Percentiles rank a stretch among this genome's conserved stretches.
Evolutionary conservation across 1,140 invertebrate species (phyloP).

Genomic region (Mylabris phalerata): DNA sequence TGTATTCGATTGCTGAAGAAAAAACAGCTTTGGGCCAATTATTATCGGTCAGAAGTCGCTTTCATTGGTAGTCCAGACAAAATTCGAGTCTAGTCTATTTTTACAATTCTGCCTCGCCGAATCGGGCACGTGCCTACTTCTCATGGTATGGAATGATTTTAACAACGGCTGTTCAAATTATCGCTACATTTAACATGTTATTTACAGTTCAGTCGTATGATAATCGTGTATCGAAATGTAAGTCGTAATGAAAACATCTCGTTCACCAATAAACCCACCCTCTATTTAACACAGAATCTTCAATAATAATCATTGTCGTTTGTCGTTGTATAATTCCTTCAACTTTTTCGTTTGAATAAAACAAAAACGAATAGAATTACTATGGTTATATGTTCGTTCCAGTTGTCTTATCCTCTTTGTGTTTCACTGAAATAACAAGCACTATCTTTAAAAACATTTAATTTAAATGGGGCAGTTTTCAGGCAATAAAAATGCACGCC

Average conservation of each 20-base stretch:
- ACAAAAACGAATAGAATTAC: no score
- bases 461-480: constrained; percentile 45
- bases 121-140: constrained; percentile 10
- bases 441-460: constrained; percentile 40
- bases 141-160: constrained; percentile 10
- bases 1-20: constrained; percentile 2
- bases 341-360: no score
- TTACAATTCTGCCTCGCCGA: constrained; percentile 13
- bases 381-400: no score
- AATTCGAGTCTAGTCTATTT: constrained; percentile 11
- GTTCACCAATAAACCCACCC: no score
- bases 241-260: constrained; percentile 11
- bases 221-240: constrained; percentile 15
- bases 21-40: constrained; percentile 10
- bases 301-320: no score
- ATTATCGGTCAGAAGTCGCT: neutral
- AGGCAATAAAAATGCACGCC: constrained; percentile 45
- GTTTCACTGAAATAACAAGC: constrained; percentile 5
- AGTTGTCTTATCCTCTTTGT: no score
- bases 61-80: no score
- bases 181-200: constrained; percentile 14
- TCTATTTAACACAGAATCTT: no score
- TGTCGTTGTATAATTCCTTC: no score
- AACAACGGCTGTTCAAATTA: constrained; percentile 12
- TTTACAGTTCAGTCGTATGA: constrained; percentile 12